Evolutionary conservation across 92 coral and sea anemone genomes (phyloP), one percentile per base, ranked within the genome.

Genomic region (Epizoanthus scotinus): DNA sequence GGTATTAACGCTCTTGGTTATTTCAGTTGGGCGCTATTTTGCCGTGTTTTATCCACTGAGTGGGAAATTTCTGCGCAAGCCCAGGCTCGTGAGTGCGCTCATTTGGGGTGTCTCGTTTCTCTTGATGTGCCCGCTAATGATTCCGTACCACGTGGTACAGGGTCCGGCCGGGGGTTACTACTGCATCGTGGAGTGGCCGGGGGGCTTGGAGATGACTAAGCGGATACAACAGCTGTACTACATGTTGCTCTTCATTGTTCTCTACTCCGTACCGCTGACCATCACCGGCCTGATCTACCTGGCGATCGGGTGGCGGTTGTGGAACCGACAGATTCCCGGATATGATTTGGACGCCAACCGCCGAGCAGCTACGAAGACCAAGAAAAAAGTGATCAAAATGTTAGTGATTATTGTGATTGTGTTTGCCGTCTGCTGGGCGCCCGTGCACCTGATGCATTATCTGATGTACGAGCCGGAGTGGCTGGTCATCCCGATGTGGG

Each of bases 351-450:
- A 79, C 19, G 70, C 72, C 28, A 80, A 71, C 59, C 77, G 81
- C 4, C 53, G 60, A 29, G 82, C 79, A 58, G 85, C 73, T 12
- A 61, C 70, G 0, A 86, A 72, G 49, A 71, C 85, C 59, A 80
- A 72, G 53, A 77, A 71, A 12, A 86, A 81, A 31, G 89, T 72
- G 1, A 70, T 86, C 9, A 82, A 82, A 52, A 56, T 86, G 73
- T 8, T 86, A 58, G 59, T 71, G 25, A 63, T 81, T n/a, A 81
- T 86, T 13, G 68, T 82, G 17, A 66, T 80, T 17, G 70, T 66
- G 25, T 86, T 86, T 29, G 89, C 89, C 3, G 14, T 86, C 50
- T 81, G 85, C 52, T 86, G 89, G 89, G 71, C 83, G 27, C 89
- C 89, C 21, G 61, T 53, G 12, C 83, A 86, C 20, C 9, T 70